phyloP scores from a whole-genome alignment of 2,113 vertebrate species.

The Ciconia maguari region DNA sequence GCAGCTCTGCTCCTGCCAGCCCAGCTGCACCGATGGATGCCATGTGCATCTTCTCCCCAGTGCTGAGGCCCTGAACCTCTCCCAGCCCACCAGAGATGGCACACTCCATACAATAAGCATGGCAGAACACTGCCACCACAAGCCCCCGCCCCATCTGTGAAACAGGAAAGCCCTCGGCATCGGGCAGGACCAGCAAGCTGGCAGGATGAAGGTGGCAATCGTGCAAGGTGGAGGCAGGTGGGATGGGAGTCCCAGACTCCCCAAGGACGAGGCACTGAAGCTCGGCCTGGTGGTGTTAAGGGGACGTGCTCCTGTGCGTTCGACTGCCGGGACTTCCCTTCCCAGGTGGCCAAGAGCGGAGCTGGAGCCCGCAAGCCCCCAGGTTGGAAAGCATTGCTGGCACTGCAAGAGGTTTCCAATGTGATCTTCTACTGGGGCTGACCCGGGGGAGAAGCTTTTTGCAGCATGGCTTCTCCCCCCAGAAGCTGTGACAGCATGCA shows the following conservation, averaged over 20 bases:
- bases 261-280: neutral
- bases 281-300: no score
- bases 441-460: neutral
- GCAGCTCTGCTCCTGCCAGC: neutral
- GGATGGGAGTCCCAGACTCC: neutral
- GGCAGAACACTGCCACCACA: rapidly evolving
- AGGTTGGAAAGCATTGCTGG: rapidly evolving
- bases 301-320: rapidly evolving
- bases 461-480: neutral
- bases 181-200: neutral
- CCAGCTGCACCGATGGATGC: neutral
- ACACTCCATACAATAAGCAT: rapidly evolving
- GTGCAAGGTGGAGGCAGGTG: rapidly evolving
- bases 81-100: neutral
- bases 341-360: neutral
- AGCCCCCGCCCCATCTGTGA: neutral
- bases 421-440: neutral
- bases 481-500: rapidly evolving
- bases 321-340: neutral
- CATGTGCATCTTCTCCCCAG: neutral
- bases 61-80: neutral
- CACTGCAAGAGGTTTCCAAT: neutral
- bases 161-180: neutral
- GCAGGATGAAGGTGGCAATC: neutral
- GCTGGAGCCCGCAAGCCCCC: rapidly evolving